phyloP scores from a whole-genome alignment of 2,888 invertebrate species.

The Ferrisia virgata region DNA sequence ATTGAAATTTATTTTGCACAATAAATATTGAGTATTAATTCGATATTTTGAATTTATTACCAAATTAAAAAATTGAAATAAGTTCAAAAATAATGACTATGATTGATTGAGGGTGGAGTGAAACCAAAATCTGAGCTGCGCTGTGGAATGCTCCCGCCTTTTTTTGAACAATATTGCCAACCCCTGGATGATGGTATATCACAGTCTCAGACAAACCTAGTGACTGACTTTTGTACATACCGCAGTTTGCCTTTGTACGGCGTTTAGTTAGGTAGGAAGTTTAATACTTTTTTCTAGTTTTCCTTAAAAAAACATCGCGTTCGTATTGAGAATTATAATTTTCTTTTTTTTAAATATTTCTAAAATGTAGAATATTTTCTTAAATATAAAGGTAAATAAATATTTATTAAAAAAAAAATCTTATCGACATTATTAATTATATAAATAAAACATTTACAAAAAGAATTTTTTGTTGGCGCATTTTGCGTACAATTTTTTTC shows the following conservation, averaged over 20 bases:
- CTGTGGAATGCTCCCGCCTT: conserved; percentile 41
- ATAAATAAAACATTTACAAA: too few species aligned
- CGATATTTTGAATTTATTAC: not conserved
- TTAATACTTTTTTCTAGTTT: not conserved
- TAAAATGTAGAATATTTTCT: conserved; percentile 1
- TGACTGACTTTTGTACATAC: conserved; percentile 38
- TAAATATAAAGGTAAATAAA: conserved; percentile 1
- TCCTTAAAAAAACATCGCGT: not conserved
- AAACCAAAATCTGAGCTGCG: conserved; percentile 37
- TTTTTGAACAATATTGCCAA: conserved; percentile 39
- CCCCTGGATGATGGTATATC: conserved; percentile 38
- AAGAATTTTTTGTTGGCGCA: too few species aligned
- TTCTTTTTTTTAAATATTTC: not conserved
- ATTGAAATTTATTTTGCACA: not conserved
- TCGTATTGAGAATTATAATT: not conserved
- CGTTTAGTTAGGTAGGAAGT: conserved; percentile 24
- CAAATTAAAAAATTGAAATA: not conserved
- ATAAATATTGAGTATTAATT: not conserved
- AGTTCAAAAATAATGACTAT: conserved; percentile 8
- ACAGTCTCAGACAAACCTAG: conserved; percentile 31
- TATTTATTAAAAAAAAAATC: too few species aligned
- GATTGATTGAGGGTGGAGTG: conserved; percentile 44
- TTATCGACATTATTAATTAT: too few species aligned
- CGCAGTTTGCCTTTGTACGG: conserved; percentile 39
- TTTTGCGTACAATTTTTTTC: too few species aligned